phyloP scores from a whole-genome alignment of 2,113 vertebrate species.

The Mesembrinibis cayennensis region DNA sequence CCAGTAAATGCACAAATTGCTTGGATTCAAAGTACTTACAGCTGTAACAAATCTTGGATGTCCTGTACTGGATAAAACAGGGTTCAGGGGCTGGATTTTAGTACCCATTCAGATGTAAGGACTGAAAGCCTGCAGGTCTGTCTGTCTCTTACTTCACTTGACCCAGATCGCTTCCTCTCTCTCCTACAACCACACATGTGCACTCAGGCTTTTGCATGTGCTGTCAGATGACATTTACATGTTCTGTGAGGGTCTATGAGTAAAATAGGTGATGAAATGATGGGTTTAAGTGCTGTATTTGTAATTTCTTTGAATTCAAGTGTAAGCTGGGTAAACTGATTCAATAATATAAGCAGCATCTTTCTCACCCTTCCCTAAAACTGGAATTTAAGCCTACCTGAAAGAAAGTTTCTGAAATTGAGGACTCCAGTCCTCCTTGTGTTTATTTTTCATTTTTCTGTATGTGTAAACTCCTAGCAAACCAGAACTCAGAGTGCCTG shows the following conservation, averaged over 20 bases:
- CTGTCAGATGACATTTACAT: not conserved
- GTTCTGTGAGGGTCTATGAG: not conserved
- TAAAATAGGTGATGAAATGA: not conserved
- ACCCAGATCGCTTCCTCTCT: not conserved
- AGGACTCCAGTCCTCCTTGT: not conserved
- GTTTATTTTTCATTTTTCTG: not conserved
- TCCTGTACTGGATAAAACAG: not conserved
- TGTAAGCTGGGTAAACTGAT: not conserved
- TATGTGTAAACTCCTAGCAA: not conserved
- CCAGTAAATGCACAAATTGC: not conserved
- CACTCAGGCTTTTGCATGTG: not conserved
- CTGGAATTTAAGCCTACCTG: not conserved
- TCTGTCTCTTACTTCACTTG: not conserved
- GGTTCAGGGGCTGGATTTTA: not conserved
- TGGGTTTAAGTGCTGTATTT: not conserved
- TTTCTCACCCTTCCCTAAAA: not conserved
- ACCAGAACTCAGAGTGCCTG: not conserved
- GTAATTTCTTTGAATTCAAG: not conserved
- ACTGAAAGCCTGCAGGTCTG: not conserved
- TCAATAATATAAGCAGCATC: not conserved
- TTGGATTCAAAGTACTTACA: not conserved
- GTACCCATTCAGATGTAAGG: not conserved
- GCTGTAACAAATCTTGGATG: not conserved
- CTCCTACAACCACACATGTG: rapidly evolving
- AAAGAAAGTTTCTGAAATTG: not conserved